A percentile compares a stretch with the other conserved stretches of the same genome.
Conservation (phyloP, 2,888 invertebrate genomes). For the Erebia aethiops region DNA sequence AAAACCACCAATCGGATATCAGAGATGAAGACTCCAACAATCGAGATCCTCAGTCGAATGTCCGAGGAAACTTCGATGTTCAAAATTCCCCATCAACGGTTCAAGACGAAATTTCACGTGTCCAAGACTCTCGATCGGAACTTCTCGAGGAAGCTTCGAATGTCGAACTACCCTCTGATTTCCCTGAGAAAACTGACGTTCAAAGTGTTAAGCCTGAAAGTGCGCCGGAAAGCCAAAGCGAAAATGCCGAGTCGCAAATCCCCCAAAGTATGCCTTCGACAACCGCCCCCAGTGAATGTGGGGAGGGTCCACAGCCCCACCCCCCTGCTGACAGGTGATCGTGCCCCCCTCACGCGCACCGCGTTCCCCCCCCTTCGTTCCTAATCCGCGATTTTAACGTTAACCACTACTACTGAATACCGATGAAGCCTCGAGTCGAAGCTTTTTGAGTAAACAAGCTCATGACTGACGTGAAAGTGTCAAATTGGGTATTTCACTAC, state of each 20-base stretch:
- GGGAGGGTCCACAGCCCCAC: not conserved
- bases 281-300: not conserved
- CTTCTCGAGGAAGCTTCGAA: not conserved
- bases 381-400: slow-evolving; percentile 5
- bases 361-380: slow-evolving; percentile 16
- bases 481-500: no score
- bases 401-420: slow-evolving; percentile 12
- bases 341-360: slow-evolving; percentile 19
- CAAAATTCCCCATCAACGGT: not conserved
- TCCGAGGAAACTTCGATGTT: not conserved
- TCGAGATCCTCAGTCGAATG: not conserved
- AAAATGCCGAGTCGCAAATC: not conserved
- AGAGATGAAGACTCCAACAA: not conserved
- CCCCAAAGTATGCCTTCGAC: not conserved
- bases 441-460: not conserved
- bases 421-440: not conserved
- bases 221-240: not conserved
- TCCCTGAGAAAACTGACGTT: not conserved
- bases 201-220: not conserved
- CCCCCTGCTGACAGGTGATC: slow-evolving; percentile 21
- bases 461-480: not conserved
- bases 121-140: no score
- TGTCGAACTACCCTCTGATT: not conserved
- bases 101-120: not conserved
- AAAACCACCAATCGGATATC: not conserved